These are phyloP conservation scores for Monarcha castaneiventris DNA, from an alignment of 2,113 vertebrate species.

Conservation along the genomic window DNA sequence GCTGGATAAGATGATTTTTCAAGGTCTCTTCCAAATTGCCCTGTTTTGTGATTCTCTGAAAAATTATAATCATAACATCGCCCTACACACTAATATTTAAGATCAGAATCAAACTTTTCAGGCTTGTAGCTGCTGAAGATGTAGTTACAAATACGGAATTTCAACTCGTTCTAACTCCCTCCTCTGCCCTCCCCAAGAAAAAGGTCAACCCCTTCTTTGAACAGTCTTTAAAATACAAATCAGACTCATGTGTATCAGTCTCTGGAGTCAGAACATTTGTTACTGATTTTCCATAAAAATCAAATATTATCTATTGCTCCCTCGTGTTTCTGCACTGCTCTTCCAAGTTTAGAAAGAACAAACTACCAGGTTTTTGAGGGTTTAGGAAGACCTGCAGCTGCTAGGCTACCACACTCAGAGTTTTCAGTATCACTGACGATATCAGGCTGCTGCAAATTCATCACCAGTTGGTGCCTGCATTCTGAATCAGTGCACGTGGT, in stretches of 20 bases:
- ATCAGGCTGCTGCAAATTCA: not conserved
- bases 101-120: not conserved
- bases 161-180: not conserved
- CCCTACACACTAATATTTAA: not conserved
- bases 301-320: not conserved
- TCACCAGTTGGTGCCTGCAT: not conserved
- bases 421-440: not conserved
- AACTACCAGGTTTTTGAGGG: not conserved
- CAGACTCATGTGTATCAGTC: not conserved
- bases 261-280: not conserved
- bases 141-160: not conserved
- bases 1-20: not conserved
- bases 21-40: not conserved
- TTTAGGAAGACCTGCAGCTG: not conserved
- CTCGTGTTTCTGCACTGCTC: not conserved
- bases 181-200: not conserved
- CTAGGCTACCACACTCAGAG: not conserved
- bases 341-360: not conserved
- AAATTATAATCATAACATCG: not conserved
- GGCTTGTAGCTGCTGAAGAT: not conserved
- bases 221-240: not conserved
- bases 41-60: not conserved
- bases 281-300: not conserved
- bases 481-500: not conserved
- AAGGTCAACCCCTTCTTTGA: not conserved